Base-by-base conservation (phyloP, 2,113 vertebrate genomes). In the Apodemus sylvaticus region DNA sequence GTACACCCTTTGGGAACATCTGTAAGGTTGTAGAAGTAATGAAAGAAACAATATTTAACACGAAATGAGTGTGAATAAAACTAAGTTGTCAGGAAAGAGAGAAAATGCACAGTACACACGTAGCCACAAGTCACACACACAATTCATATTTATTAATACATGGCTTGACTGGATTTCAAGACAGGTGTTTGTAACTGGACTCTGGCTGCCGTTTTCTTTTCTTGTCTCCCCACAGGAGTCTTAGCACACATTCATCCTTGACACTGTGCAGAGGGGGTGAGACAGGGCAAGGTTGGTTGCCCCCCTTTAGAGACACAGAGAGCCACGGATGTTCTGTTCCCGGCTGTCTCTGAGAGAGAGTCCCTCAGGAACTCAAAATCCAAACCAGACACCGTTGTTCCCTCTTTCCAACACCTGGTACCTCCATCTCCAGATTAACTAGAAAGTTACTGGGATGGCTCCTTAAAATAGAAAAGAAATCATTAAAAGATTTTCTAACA, bases 401-500 rank as follows among this genome's bases (percentile, higher is more conserved):
- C 76, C 34, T 91, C 53, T 20, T 0, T 58, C 12, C 55, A 42
- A 5, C 60, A 29, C n/a, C 64, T 48, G 81, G 10, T 5, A 16
- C 53, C 42, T 20, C 55, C 42, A 22, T 51, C 89, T 88, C 14
- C 76, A 51, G 51, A 26, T 74, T 68, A 66, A 60, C 26, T 58
- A 64, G 53, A 20, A 17, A 74, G 42, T 48, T 53, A 71, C 48
- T 26, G 12, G 29, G 34, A 34, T 58, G 64, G 53, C 11, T 58
- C 53, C 39, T 64, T 53, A 62, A 93, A 45, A 73, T 22, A 66
- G 24, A 82, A 94, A 94, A 55, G 42, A 92, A 83, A 92, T 92
- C 36, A 94, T 77, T 29, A 86, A 45, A 93, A 93, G 51, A 71
- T 42, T 86, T 17, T 77, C 71, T 31, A 77, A 51, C 31, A 91